These are phyloP conservation scores for Malthinus seriepunctatus DNA, from an alignment of 2,888 invertebrate species.

Conservation along the genomic window DNA sequence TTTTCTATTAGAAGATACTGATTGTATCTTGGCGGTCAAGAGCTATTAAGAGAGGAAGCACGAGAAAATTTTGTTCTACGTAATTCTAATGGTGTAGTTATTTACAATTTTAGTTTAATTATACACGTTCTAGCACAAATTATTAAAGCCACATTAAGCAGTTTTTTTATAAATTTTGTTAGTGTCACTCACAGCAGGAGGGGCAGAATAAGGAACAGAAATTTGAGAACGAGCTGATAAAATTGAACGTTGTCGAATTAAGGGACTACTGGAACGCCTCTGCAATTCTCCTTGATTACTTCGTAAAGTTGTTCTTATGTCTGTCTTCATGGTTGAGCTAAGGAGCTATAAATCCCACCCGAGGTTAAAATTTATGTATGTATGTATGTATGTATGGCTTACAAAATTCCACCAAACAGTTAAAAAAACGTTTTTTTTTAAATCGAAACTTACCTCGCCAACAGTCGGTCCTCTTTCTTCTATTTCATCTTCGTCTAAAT, in stretches of 20 bases:
- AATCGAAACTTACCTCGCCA: conserved; percentile 41
- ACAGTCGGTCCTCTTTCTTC: conserved; percentile 38
- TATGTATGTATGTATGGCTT: neutral
- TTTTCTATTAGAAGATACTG: no score
- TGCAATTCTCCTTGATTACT: conserved; percentile 9
- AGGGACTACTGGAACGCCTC: conserved; percentile 50
- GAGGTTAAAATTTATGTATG: neutral
- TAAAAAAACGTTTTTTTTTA: neutral
- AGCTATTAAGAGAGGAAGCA: no score
- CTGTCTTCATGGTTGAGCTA: conserved; percentile 77
- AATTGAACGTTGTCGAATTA: conserved; percentile 53
- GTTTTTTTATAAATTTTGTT: no score
- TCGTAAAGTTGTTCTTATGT: conserved; percentile 58
- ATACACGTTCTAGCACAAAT: neutral
- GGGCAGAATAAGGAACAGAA: conserved; percentile 54
- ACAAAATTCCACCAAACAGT: neutral
- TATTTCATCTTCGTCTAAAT: conserved; percentile 40
- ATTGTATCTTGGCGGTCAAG: no score
- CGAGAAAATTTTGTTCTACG: no score
- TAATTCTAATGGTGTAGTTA: no score
- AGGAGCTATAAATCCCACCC: conserved; percentile 63
- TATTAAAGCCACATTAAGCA: conserved; percentile 2
- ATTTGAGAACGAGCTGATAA: conserved; percentile 54
- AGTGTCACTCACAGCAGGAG: conserved; percentile 50
- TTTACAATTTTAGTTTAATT: no score